Conservation (phyloP, 2,797 vertebrate species). For the Staurois parvus region DNA sequence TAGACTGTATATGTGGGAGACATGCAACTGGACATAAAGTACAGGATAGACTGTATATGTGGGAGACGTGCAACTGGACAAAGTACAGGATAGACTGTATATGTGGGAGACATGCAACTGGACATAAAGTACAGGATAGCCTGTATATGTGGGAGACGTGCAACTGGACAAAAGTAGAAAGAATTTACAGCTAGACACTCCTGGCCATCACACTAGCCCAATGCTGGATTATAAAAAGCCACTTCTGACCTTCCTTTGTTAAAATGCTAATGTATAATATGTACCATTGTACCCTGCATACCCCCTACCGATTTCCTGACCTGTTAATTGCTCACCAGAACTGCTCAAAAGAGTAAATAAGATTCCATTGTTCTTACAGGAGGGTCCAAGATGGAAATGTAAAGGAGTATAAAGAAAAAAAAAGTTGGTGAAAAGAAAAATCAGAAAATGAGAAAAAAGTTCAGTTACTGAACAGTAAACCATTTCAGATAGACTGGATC, state of each 20-base stretch:
- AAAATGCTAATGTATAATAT: constrained; percentile 74
- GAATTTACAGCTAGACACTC: not conserved
- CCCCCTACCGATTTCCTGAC: constrained; percentile 81
- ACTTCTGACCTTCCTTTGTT: constrained; percentile 67
- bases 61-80: too few relatives aligned
- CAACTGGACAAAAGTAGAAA: not conserved
- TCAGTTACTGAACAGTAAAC: not conserved
- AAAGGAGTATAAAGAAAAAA: constrained; percentile 15
- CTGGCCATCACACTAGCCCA: not conserved
- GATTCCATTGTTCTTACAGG: constrained; percentile 70
- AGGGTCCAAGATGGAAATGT: constrained; percentile 59
- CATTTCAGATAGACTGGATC: too few relatives aligned
- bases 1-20: too few relatives aligned
- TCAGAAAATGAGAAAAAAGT: not conserved
- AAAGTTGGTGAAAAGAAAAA: not conserved
- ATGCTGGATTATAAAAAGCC: constrained; percentile 19
- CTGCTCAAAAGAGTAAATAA: constrained; percentile 58
- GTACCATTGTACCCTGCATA: constrained; percentile 61
- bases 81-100: too few relatives aligned
- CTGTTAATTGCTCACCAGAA: constrained; percentile 85
- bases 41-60: too few relatives aligned
- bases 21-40: too few relatives aligned
- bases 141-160: too few relatives aligned
- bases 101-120: too few relatives aligned
- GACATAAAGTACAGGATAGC: too few relatives aligned